phyloP scores from a whole-genome alignment of 2,888 invertebrate genomes.

The Dicranocentrus wangi region DNA sequence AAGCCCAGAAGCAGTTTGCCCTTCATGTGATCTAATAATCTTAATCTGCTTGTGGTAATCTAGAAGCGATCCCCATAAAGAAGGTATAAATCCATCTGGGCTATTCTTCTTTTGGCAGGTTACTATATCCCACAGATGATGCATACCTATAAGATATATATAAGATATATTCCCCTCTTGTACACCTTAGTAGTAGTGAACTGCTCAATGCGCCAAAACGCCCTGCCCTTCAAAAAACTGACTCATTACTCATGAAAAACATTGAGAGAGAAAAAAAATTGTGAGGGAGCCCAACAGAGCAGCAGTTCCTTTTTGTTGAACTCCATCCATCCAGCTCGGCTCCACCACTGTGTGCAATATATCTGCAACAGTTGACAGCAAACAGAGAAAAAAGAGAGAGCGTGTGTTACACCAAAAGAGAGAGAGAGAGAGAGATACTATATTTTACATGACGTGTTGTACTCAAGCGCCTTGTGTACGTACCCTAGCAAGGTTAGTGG shows the following conservation, averaged over 20 bases:
- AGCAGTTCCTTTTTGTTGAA: constrained; percentile 46
- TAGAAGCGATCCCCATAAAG: too few relatives aligned
- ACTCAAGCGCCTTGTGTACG: constrained; percentile 31
- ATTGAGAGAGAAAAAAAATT: constrained; percentile 38
- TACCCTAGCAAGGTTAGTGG: constrained; percentile 17
- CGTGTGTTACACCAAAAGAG: constrained; percentile 5
- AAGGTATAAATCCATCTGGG: too few relatives aligned
- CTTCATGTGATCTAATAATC: constrained; percentile 64
- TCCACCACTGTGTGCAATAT: constrained; percentile 31
- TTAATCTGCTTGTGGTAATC: constrained; percentile 48
- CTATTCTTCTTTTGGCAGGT: too few relatives aligned
- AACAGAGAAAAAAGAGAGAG: constrained; percentile 38
- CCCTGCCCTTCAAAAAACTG: constrained; percentile 55
- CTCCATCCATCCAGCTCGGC: constrained; percentile 14
- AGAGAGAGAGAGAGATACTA: constrained; percentile 14
- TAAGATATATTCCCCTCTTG: constrained; percentile 26
- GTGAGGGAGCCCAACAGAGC: constrained; percentile 59
- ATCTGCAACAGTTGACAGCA: constrained; percentile 60
- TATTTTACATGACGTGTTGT: constrained; percentile 41
- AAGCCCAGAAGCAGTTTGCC: constrained; percentile 66
- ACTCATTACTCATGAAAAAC: constrained; percentile 62
- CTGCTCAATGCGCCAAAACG: constrained; percentile 48
- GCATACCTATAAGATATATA: too few relatives aligned
- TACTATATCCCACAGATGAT: too few relatives aligned
- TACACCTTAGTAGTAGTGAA: too few relatives aligned